A percentile compares a stretch with the other conserved stretches of the same genome.
Conservation (phyloP, 1,140 invertebrate species). For the Drosophila sucinea region DNA sequence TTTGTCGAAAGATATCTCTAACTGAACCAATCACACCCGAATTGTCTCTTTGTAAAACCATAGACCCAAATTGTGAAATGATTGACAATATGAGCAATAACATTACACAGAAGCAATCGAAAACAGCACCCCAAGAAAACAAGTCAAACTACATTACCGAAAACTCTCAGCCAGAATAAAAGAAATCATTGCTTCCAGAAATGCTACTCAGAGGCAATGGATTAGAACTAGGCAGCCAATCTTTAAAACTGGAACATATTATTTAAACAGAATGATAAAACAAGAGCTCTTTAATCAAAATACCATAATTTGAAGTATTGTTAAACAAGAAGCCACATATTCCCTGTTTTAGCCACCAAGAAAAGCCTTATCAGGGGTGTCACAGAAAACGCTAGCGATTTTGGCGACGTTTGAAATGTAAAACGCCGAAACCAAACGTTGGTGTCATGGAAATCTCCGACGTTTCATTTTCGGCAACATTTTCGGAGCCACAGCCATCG, state of each 20-base stretch:
- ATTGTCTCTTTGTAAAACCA: conserved; percentile 9
- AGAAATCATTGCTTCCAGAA: conserved; percentile 12
- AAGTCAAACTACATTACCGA: neutral
- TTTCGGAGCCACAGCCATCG: too few species aligned
- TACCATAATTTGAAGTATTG: conserved; percentile 15
- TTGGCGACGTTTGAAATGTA: too few species aligned
- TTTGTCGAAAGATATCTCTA: neutral
- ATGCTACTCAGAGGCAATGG: conserved; percentile 14
- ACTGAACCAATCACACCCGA: neutral
- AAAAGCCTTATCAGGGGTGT: neutral
- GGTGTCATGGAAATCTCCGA: too few species aligned
- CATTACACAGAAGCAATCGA: conserved; percentile 11
- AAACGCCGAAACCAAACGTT: too few species aligned
- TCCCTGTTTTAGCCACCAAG: conserved; percentile 15
- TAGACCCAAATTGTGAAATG: conserved; percentile 11
- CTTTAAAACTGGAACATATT: conserved; percentile 19
- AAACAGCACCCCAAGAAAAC: conserved; percentile 15
- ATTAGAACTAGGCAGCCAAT: conserved; percentile 26
- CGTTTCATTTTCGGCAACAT: too few species aligned
- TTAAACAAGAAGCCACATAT: conserved; percentile 19
- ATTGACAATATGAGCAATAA: conserved; percentile 20
- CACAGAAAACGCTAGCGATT: too few species aligned
- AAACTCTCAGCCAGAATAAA: conserved; percentile 23
- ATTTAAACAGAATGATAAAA: conserved; percentile 14
- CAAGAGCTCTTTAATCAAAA: conserved; percentile 2